Conservation (phyloP, 2,888 invertebrate genomes). For the Leucophenga montana region DNA sequence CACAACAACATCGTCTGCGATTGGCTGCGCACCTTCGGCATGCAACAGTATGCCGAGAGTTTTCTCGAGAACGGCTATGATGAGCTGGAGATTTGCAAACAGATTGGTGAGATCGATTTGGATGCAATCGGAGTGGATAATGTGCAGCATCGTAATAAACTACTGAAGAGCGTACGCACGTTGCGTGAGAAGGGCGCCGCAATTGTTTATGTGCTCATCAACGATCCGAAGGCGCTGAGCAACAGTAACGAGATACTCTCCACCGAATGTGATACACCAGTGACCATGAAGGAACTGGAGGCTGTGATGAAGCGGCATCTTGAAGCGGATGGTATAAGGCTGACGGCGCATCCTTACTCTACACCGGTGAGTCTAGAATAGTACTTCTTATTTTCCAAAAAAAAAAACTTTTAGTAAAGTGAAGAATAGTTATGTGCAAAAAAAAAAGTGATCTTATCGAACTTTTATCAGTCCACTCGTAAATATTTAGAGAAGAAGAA, state of each 20-base stretch:
- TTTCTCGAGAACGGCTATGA: slow-evolving; percentile 97
- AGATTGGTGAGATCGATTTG: slow-evolving; percentile 94
- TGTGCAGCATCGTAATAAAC: slow-evolving; percentile 83
- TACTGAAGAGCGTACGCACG: slow-evolving; percentile 88
- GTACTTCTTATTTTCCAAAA: too few species aligned
- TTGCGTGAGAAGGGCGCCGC: slow-evolving; percentile 93
- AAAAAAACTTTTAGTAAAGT: too few species aligned
- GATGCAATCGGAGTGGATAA: slow-evolving; percentile 95
- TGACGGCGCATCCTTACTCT: slow-evolving; percentile 91
- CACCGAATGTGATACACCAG: slow-evolving; percentile 72
- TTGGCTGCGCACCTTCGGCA: slow-evolving; percentile 92
- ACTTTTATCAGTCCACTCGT: neutral
- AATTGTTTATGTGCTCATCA: slow-evolving; percentile 93
- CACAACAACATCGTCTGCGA: slow-evolving; percentile 88
- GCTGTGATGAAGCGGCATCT: slow-evolving; percentile 88
- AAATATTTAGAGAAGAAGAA: neutral
- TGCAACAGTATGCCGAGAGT: slow-evolving; percentile 92
- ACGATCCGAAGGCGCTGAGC: slow-evolving; percentile 78
- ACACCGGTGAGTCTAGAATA: slow-evolving; percentile 84
- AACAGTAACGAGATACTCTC: slow-evolving; percentile 75
- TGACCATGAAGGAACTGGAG: slow-evolving; percentile 77
- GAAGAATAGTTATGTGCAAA: too few species aligned
- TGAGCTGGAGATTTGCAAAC: slow-evolving; percentile 96
- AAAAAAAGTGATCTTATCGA: too few species aligned
- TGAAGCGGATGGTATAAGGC: slow-evolving; percentile 87